Evolutionary conservation across 2,113 vertebrate genomes (phyloP).

Genomic region (Haplochromis burtoni): DNA sequence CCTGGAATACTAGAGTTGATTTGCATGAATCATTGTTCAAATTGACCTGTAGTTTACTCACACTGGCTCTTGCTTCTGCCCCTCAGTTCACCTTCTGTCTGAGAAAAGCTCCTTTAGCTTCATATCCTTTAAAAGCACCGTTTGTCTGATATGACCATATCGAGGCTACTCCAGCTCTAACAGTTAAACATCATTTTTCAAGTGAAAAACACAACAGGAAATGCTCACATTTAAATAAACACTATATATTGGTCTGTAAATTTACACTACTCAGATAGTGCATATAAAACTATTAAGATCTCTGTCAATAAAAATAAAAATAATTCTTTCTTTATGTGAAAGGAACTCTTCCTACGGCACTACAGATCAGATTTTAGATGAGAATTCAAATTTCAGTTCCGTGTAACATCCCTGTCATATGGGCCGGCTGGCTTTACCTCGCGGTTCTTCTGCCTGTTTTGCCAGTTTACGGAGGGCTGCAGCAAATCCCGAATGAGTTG

Average conservation of each 20-base stretch:
- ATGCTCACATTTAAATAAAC: background rate
- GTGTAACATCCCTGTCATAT: background rate
- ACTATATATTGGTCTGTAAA: background rate
- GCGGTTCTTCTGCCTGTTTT: conserved; percentile 96
- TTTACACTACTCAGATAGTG: background rate
- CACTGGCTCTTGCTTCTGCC: background rate
- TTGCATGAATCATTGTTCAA: background rate
- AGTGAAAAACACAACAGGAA: background rate
- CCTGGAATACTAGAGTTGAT: background rate
- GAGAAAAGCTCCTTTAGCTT: background rate
- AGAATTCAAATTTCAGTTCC: background rate
- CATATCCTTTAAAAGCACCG: background rate
- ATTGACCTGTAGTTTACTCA: background rate
- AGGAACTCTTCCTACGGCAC: background rate
- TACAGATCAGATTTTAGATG: background rate
- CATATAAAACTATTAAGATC: background rate
- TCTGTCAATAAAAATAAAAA: background rate
- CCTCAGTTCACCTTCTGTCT: background rate
- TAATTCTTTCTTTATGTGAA: background rate
- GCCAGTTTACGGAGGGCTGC: conserved; percentile 98
- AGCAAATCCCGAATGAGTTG: conserved; percentile 95
- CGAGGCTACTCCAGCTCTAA: background rate
- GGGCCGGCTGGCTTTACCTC: conserved; percentile 73
- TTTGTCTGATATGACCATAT: background rate
- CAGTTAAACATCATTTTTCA: background rate